phyloP scores from a whole-genome alignment of 2,113 vertebrate genomes.

The Catharus minimus region DNA sequence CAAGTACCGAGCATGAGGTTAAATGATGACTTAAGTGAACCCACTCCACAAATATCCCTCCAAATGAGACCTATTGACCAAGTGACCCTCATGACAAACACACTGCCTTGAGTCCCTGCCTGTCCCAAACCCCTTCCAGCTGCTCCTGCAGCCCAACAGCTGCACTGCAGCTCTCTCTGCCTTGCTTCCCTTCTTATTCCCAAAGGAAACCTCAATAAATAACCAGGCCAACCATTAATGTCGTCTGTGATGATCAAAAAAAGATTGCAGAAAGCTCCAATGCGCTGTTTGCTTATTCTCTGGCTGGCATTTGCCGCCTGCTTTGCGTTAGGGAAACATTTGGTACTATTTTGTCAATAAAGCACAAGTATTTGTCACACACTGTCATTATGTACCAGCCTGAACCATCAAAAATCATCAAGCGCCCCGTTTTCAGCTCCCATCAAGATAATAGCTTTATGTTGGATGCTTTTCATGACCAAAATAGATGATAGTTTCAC shows the following conservation, averaged over 20 bases:
- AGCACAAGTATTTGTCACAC: conserved; percentile 39
- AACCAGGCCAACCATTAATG: not conserved
- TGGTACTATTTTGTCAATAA: conserved; percentile 51
- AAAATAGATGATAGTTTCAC: not conserved
- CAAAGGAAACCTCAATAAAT: not conserved
- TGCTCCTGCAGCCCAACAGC: not conserved
- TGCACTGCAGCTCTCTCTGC: not conserved
- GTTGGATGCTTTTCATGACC: not conserved
- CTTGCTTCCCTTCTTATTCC: not conserved
- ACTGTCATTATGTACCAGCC: not conserved
- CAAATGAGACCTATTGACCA: not conserved
- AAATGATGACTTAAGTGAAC: fast-evolving
- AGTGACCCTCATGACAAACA: not conserved
- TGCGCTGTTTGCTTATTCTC: not conserved
- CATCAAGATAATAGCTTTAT: conserved; percentile 21
- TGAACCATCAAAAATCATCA: conserved; percentile 19
- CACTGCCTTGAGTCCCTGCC: fast-evolving
- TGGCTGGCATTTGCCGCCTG: not conserved
- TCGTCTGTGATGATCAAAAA: not conserved
- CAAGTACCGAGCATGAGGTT: fast-evolving
- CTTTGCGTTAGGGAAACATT: conserved; percentile 14
- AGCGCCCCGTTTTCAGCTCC: not conserved
- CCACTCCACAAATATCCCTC: not conserved
- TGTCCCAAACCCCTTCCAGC: not conserved
- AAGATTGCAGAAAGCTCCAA: not conserved